Evolutionary conservation across 2,888 invertebrate species (phyloP).

Genomic region (Hybos culiciformis): DNA sequence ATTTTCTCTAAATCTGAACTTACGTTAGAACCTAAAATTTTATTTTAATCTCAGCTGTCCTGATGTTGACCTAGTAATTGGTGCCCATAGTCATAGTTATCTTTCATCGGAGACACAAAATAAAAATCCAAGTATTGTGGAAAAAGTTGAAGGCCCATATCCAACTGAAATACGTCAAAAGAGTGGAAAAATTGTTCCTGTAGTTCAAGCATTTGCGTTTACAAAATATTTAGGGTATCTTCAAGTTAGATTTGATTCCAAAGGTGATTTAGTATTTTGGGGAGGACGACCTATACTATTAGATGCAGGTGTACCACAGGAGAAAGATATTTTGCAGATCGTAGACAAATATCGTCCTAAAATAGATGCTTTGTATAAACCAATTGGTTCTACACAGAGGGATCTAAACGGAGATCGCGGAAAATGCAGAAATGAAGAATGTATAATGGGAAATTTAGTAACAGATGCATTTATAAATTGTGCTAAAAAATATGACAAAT

Average conservation of each 20-base stretch:
- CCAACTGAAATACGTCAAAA: conserved; percentile 52
- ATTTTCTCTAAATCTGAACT: too few species aligned
- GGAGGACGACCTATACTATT: conserved; percentile 61
- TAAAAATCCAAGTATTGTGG: conserved; percentile 63
- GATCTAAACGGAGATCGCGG: conserved; percentile 46
- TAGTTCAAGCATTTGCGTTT: conserved; percentile 71
- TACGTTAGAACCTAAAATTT: too few species aligned
- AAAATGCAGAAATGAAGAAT: conserved; percentile 54
- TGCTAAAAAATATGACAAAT: conserved; percentile 31
- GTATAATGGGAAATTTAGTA: conserved; percentile 68
- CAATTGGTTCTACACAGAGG: conserved; percentile 53
- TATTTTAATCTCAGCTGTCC: too few species aligned
- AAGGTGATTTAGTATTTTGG: conserved; percentile 50
- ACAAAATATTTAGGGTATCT: neutral
- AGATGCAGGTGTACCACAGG: conserved; percentile 47
- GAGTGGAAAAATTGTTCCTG: conserved; percentile 52
- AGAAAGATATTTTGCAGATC: conserved; percentile 41
- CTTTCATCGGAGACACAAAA: conserved; percentile 58
- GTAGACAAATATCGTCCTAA: conserved; percentile 42
- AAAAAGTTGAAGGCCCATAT: conserved; percentile 53
- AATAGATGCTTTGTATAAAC: conserved; percentile 26
- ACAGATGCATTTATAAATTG: conserved; percentile 54
- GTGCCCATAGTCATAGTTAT: conserved; percentile 80
- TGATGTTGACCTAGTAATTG: conserved; percentile 68
- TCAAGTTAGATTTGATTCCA: conserved; percentile 41